phyloP scores from a whole-genome alignment of 2,797 vertebrate species.

The Chelon auratus region DNA sequence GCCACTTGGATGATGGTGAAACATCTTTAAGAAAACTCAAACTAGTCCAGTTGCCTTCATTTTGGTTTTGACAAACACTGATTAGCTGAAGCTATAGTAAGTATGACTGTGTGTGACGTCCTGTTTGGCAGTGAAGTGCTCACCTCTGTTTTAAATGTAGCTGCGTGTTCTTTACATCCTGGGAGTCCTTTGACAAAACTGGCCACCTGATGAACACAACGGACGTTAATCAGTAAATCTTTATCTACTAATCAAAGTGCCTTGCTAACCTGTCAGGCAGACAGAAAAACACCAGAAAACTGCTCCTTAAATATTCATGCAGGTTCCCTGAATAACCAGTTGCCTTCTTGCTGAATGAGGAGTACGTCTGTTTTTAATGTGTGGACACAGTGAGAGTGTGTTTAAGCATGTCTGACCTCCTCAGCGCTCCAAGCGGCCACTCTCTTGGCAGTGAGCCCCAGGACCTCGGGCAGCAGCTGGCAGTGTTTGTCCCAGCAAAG shows the following conservation, averaged over 20 bases:
- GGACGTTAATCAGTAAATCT: background rate
- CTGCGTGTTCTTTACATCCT: slow-evolving; percentile 87
- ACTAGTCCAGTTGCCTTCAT: too few relatives aligned
- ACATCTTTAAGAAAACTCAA: too few relatives aligned
- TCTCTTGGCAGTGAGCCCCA: slow-evolving; percentile 90
- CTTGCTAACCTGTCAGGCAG: background rate
- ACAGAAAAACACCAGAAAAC: slow-evolving; percentile 10
- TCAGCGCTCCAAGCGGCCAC: slow-evolving; percentile 92
- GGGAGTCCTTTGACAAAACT: slow-evolving; percentile 85
- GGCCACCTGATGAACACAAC: slow-evolving; percentile 77
- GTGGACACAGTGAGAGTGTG: slow-evolving; percentile 31
- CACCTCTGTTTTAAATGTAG: slow-evolving; percentile 88
- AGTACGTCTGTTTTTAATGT: slow-evolving; percentile 51
- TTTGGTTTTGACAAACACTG: too few relatives aligned
- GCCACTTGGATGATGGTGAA: too few relatives aligned
- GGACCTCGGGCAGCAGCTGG: slow-evolving; percentile 92
- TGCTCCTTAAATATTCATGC: slow-evolving; percentile 25
- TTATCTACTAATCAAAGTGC: slow-evolving; percentile 16
- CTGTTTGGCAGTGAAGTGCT: slow-evolving; percentile 10
- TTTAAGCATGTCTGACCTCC: slow-evolving; percentile 83
- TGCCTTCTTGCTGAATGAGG: slow-evolving; percentile 41
- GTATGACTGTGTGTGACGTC: background rate
- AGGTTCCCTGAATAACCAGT: slow-evolving; percentile 34
- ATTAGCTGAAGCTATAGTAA: too few relatives aligned
- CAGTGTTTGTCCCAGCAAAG: slow-evolving; percentile 95